These are phyloP conservation scores for Delphinapterus leucas DNA, from an alignment of 2,113 vertebrate species.

Conservation along the genomic window DNA sequence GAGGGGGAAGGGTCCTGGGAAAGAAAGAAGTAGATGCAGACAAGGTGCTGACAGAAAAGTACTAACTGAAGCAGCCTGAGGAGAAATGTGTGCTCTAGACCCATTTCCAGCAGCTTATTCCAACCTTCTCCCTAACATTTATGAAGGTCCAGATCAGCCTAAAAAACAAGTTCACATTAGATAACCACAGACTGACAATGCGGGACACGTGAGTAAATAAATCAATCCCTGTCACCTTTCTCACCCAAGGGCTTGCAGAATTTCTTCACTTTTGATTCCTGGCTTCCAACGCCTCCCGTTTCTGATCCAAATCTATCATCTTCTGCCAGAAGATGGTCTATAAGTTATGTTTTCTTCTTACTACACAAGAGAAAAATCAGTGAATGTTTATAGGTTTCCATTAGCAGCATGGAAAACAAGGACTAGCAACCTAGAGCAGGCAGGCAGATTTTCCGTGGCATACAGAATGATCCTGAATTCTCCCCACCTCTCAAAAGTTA, in stretches of 20 bases:
- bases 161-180: neutral
- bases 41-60: neutral
- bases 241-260: conserved; percentile 62
- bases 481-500: neutral
- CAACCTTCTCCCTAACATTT: neutral
- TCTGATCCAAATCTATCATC: conserved; percentile 73
- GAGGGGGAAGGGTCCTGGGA: neutral
- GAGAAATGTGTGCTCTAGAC: neutral
- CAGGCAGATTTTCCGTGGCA: neutral
- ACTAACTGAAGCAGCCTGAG: neutral
- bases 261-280: conserved; percentile 74
- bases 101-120: neutral
- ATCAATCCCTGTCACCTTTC: conserved; percentile 40
- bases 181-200: neutral
- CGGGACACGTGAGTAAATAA: neutral
- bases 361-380: conserved; percentile 65
- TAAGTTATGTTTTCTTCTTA: conserved; percentile 74
- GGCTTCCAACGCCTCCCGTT: conserved; percentile 70
- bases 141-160: neutral
- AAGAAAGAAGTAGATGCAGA: neutral
- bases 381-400: conserved; percentile 14
- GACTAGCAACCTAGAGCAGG: neutral
- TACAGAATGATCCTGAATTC: neutral
- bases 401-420: neutral
- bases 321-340: conserved; percentile 74